Base-by-base conservation (phyloP, 2,113 vertebrate genomes). In the Meriones unguiculatus region DNA sequence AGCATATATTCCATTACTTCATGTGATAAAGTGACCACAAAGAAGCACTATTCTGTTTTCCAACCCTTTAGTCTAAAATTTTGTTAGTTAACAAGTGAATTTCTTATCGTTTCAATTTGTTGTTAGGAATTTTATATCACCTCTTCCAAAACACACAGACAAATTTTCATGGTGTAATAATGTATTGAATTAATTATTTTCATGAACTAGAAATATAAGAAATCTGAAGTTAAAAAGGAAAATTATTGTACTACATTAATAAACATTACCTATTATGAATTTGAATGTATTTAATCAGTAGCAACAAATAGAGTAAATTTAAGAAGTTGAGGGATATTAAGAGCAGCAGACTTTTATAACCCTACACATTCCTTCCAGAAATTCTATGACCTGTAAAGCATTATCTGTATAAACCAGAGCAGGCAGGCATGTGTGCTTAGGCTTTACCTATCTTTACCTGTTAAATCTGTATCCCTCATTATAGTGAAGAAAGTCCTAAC, bases 21-120 rank as follows among this genome's bases (percentile, higher is more conserved):
- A 30, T 81, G 32, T n/a, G 20, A 25, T 41, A 41, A 84, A 28
- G 57, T 38, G 24, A 59, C n/a, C 38, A 14, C n/a, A 28, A 35
- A 86, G 25, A 67, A 11, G 2, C n/a, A 46, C 4, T 65, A 65
- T n/a, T 20, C 5, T n/a, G 32, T n/a, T 18, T n/a, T 10, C 50
- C 5, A 12, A 0, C 11, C 8, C 18, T 81, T 24, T 24, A 24
- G 4, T n/a, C 5, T 32, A 6, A 20, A 57, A 80, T 1, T 35
- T 13, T 64, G 17, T 8, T 82, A 84, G 35, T 87, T 64, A 64
- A 73, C 1, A 77, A 59, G 85, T 78, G 6, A 5, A 72, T 65
- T 93, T 90, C 9, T 32, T 93, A 28, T 9, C 2, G 1, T 50
- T 72, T 57, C 7, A n/a, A 38, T 80, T 85, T 38, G 18, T 22